Percentiles rank a stretch among this genome's conserved stretches.
Evolutionary conservation across 2,797 vertebrate genomes (phyloP).

Genomic region (Acipenser transmontanus): DNA sequence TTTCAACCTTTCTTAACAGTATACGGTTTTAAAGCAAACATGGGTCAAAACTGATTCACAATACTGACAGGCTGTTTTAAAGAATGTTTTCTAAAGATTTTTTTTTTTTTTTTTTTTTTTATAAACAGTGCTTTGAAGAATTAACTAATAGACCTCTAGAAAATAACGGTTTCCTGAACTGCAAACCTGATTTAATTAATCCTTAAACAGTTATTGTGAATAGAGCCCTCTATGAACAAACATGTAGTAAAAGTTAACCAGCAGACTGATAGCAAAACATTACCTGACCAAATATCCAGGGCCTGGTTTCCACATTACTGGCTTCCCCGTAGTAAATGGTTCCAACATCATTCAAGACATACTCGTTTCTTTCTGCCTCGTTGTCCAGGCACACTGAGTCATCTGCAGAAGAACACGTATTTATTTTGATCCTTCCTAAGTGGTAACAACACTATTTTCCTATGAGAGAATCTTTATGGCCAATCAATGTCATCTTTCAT

Average conservation of each 20-base stretch:
- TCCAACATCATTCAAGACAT: slow-evolving; percentile 81
- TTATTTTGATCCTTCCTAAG: not conserved
- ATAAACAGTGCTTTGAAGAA: not conserved
- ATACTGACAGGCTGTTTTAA: too few species aligned
- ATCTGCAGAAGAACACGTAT: slow-evolving; percentile 44
- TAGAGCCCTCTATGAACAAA: too few species aligned
- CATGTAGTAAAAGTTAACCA: too few species aligned
- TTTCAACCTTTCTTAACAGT: too few species aligned
- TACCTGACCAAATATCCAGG: slow-evolving; percentile 96
- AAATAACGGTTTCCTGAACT: too few species aligned
- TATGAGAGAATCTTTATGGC: too few species aligned
- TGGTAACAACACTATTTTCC: too few species aligned
- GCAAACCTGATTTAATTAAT: not conserved
- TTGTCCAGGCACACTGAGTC: slow-evolving; percentile 83
- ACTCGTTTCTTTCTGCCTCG: slow-evolving; percentile 78
- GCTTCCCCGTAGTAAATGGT: slow-evolving; percentile 79
- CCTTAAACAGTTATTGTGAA: too few species aligned
- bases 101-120: not conserved
- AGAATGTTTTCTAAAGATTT: too few species aligned
- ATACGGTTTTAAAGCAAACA: too few species aligned
- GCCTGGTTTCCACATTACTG: slow-evolving; percentile 64
- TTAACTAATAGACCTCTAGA: not conserved
- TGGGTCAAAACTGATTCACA: too few species aligned
- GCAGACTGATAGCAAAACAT: not conserved
- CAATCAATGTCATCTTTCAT: too few species aligned